Evolutionary conservation across 1,140 invertebrate genomes (phyloP).

Genomic region (Patella vulgata): DNA sequence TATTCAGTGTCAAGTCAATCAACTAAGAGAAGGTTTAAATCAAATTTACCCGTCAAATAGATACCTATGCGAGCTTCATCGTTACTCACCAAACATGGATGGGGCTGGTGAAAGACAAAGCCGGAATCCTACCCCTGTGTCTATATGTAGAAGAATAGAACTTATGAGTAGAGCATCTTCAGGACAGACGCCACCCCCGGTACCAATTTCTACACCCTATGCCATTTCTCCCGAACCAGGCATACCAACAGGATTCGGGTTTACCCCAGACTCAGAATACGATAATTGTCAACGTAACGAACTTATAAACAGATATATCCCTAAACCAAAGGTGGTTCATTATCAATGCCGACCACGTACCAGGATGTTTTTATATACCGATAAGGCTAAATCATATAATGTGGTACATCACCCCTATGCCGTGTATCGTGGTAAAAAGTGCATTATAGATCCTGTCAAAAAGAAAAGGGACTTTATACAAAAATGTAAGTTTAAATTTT

Average conservation of each 20-base stretch:
- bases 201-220: neutral
- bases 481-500: too few species aligned
- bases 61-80: neutral
- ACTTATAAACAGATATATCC: slow-evolving; percentile 2
- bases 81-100: neutral
- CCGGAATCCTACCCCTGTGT: neutral
- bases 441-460: too few species aligned
- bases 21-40: neutral
- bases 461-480: too few species aligned
- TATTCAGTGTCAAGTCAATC: neutral
- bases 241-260: neutral
- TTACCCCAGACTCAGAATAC: slow-evolving; percentile 4
- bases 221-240: neutral
- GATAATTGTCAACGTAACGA: neutral
- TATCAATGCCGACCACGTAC: neutral
- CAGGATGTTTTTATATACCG: slow-evolving; percentile 5
- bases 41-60: neutral
- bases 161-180: neutral
- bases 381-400: neutral
- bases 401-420: slow-evolving; percentile 3
- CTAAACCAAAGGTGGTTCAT: neutral
- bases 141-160: neutral
- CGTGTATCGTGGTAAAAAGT: too few species aligned
- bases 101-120: neutral
- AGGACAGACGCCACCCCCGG: neutral